Evolutionary conservation across 2,797 vertebrate genomes (phyloP), one percentile per base, ranked within the genome.

Genomic region (Siniperca undulata): DNA sequence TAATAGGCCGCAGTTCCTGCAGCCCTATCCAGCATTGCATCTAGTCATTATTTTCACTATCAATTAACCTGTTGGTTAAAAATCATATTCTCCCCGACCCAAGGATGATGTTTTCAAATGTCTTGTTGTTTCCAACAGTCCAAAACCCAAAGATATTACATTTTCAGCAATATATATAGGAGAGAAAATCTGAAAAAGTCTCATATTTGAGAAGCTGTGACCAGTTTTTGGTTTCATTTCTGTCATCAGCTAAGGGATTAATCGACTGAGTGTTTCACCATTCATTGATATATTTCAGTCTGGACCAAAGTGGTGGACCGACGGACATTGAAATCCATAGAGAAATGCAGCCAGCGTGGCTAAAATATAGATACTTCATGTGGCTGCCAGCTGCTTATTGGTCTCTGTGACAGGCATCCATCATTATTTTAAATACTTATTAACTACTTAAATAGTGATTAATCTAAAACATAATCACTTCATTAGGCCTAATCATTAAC

Each of bases 111-210:
- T 17, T 11, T 34, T 34, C n/a, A 52, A 13, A 20, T 38, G 30
- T 50, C 9, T 36, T 24, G 36, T 36, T 36, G 36, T 9, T 17
- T 44, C n/a, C 8, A 20, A 9, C 46, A 68, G 19, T n/a, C 42
- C 40, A 27, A 27, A 65, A 46, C 14, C 14, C 14, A 17, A 10
- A 48, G 20, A 4, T 14, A 14, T 19, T 2, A 27, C 10, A 38
- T 20, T 6, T 1, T 53, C 20, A 10, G 8, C 7, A 0, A 52
- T 7, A 8, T 7, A 8, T 6, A 2, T 27, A 36, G 10, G 19
- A 1, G 12, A 20, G 27, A 62, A 66, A 44, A 42, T 4, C 17
- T 40, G 34, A 30, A 27, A 19, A 27, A 11, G 20, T 38, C 17
- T 40, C 13, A 48, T n/a, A 48, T 67, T 59, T 24, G 3, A 59